Evolutionary conservation across 2,888 invertebrate species (phyloP).

Genomic region (Tetanocera ferruginea): DNA sequence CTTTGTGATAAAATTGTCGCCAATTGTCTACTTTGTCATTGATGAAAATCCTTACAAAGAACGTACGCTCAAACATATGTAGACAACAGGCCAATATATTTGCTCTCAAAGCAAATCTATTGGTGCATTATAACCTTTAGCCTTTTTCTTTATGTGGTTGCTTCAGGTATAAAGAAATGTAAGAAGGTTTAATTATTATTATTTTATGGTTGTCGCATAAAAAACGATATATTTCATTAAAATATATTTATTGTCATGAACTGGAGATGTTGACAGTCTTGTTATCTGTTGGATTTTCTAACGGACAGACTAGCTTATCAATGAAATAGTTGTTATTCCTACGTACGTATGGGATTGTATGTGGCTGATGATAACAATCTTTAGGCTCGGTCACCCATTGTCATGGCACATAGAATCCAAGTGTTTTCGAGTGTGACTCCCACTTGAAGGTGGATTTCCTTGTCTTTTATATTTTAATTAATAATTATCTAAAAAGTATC

Average conservation of each 20-base stretch:
- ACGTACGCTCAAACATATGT: not conserved
- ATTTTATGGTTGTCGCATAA: conserved; percentile 45
- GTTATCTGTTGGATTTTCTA: conserved; percentile 52
- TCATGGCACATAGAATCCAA: too few relatives aligned
- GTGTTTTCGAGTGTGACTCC: too few relatives aligned
- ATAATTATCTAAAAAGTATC: too few relatives aligned
- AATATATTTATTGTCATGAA: conserved; percentile 59
- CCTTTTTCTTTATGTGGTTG: too few relatives aligned
- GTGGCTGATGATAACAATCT: too few relatives aligned
- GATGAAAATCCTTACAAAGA: not conserved
- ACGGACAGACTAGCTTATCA: conserved; percentile 6
- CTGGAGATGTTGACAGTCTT: conserved; percentile 63
- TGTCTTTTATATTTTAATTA: too few relatives aligned
- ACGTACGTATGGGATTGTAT: too few relatives aligned
- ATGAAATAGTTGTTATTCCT: conserved; percentile 1
- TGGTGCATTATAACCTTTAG: too few relatives aligned
- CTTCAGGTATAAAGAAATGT: conserved; percentile 19
- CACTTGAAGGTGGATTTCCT: too few relatives aligned
- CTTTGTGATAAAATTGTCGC: conserved; percentile 58
- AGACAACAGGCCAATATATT: too few relatives aligned
- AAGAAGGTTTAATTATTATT: conserved; percentile 59
- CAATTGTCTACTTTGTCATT: conserved; percentile 53
- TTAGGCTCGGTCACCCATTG: too few relatives aligned
- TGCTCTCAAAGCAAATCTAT: too few relatives aligned
- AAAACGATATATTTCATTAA: conserved; percentile 32